Conservation (phyloP, 2,888 invertebrate genomes). For the Archips crataeganus region DNA sequence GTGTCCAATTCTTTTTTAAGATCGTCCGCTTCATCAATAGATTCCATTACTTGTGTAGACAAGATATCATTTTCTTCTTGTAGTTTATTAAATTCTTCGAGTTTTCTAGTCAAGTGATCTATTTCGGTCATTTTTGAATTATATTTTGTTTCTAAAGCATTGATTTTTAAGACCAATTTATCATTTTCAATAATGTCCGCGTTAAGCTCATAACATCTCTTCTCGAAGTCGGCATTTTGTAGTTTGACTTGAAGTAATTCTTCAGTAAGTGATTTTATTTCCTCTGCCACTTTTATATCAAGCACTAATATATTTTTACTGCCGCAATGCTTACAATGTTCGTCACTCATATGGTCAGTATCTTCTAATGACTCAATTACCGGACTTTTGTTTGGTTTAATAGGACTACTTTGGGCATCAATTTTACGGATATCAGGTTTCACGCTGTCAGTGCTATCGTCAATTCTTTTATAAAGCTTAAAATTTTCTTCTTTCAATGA, state of each 20-base stretch:
- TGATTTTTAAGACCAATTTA: slow-evolving; percentile 61
- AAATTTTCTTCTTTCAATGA: slow-evolving; percentile 62
- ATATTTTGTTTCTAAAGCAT: slow-evolving; percentile 62
- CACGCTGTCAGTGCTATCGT: slow-evolving; percentile 48
- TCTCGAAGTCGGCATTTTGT: slow-evolving; percentile 60
- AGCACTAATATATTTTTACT: slow-evolving; percentile 45
- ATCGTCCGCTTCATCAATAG: slow-evolving; percentile 82
- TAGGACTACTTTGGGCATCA: slow-evolving; percentile 57
- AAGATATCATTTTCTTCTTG: slow-evolving; percentile 83
- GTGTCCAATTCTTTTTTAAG: slow-evolving; percentile 70
- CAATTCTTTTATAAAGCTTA: slow-evolving; percentile 56
- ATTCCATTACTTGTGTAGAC: slow-evolving; percentile 86
- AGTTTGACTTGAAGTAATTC: slow-evolving; percentile 54
- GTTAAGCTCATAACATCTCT: slow-evolving; percentile 63
- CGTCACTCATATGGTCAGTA: background rate
- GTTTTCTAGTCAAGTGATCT: background rate
- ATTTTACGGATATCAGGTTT: slow-evolving; percentile 41
- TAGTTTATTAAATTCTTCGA: slow-evolving; percentile 61
- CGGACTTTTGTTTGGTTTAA: slow-evolving; percentile 48
- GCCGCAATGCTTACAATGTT: slow-evolving; percentile 51
- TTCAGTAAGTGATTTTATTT: slow-evolving; percentile 54
- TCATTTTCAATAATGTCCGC: slow-evolving; percentile 65
- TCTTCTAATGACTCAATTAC: slow-evolving; percentile 26
- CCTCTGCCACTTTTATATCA: slow-evolving; percentile 48
- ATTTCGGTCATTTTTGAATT: slow-evolving; percentile 10